These are phyloP conservation scores for Oreochromis niloticus DNA, from an alignment of 2,113 vertebrate species.

Conservation along the genomic window DNA sequence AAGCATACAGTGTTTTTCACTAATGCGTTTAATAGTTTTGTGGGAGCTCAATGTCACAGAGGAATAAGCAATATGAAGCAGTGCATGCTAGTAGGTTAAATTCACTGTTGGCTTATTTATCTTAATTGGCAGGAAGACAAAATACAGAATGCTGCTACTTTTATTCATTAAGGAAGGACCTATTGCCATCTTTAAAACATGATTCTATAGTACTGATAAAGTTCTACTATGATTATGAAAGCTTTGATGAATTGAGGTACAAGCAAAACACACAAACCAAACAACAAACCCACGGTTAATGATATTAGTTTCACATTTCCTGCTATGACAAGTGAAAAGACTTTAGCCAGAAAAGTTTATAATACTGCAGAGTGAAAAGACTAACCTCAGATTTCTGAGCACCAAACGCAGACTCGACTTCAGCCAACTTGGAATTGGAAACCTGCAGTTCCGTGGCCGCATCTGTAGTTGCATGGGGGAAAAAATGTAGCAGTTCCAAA, in stretches of 20 bases:
- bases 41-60: not conserved
- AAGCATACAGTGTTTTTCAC: not conserved
- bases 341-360: not conserved
- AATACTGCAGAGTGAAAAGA: not conserved
- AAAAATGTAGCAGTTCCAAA: not conserved
- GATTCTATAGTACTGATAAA: not conserved
- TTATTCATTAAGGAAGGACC: not conserved
- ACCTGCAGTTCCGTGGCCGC: constrained; percentile 78
- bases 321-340: not conserved
- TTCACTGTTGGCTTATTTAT: not conserved
- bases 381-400: constrained; percentile 86
- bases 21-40: not conserved
- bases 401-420: constrained; percentile 79
- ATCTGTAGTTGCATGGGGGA: constrained; percentile 63
- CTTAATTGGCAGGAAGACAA: not conserved
- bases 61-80: not conserved
- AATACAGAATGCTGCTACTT: not conserved
- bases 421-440: constrained; percentile 78
- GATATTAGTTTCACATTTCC: not conserved
- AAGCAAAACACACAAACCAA: not conserved
- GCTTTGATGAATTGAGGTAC: not conserved
- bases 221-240: not conserved
- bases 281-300: not conserved
- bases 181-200: not conserved
- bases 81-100: not conserved